phyloP scores from a whole-genome alignment of 2,113 vertebrate species.

The Ammodytes marinus region DNA sequence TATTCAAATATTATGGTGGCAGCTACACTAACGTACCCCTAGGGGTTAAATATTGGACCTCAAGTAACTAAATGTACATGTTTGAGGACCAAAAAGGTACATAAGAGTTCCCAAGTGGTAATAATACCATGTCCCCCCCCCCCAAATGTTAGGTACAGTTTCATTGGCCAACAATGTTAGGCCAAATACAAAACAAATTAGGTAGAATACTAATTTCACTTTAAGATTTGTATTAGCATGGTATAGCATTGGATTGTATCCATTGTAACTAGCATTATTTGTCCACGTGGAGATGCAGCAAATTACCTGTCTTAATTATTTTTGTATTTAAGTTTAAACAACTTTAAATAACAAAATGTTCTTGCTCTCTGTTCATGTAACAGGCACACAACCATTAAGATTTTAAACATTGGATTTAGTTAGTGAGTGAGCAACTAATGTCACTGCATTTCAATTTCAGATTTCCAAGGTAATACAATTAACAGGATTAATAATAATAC shows the following conservation, averaged over 20 bases:
- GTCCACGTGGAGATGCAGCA: not conserved
- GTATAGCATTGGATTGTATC: conserved; percentile 30
- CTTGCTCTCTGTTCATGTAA: not conserved
- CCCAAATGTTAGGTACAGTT: no score
- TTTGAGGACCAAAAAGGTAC: no score
- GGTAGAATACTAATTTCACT: no score
- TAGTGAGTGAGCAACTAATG: conserved; percentile 28
- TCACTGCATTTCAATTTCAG: conserved; percentile 34
- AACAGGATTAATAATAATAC: conserved; percentile 26
- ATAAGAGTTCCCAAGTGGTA: no score
- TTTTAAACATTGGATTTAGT: conserved; percentile 8
- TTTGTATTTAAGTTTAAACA: not conserved
- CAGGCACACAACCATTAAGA: not conserved
- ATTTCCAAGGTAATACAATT: conserved; percentile 47
- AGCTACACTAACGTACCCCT: not conserved
- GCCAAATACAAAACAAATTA: no score
- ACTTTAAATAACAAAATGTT: not conserved
- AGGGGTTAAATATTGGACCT: no score
- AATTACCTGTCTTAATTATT: not conserved
- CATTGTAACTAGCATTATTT: conserved; percentile 33
- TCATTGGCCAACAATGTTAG: no score
- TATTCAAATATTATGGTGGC: not conserved
- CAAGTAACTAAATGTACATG: no score
- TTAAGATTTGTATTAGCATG: no score
- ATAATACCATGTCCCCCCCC: no score